Evolutionary conservation across 2,113 vertebrate species (phyloP), one percentile per base, ranked within the genome.

Genomic region (Clupea harengus): DNA sequence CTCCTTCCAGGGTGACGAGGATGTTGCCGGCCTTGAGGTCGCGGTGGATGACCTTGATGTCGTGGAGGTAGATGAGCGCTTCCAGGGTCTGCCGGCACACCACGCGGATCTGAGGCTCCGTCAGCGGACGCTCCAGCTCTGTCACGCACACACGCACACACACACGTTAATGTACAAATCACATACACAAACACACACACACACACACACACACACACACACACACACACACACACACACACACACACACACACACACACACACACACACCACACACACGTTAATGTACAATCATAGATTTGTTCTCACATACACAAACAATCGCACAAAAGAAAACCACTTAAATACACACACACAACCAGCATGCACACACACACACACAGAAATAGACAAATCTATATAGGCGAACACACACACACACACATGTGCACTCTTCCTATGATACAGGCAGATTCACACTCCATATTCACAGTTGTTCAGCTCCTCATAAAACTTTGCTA

Each of bases 11-110:
- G 0, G 96, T 96, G 90, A 99, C 96, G 89, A 99, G 97, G 92
- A 99, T 99, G 94, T 99, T 99, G 81, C 98, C 98, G 83, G 98
- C 98, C 92, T 99, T 99, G 89, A 99, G 94, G 94, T 99, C 98
- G 94, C 98, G 94, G 93, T 99, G 98, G 92, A 99, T 99, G 88
- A 99, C 97, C 93, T 98, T 98, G 94, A 94, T 98, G 89, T 99
- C 96, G 88, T 99, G 98, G 88, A 99, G 96, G 93, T 99, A 99
- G 90, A 96, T 92, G 86, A 99, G 91, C 0, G 98, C 98, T 89
- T 97, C 96, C 90, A 99, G 93, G 50, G 97, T 98, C 93, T 99
- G 98, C 85, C 94, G 97, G 93, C 98, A 99, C 88, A 99, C 97
- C 90, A 97, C 97, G 91, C 96, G 95, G 92, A 99, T 99, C 94